A percentile compares a stretch with the other conserved stretches of the same genome.
Conservation (phyloP, 2,888 invertebrate genomes). For the Hanleya hanleyi region DNA sequence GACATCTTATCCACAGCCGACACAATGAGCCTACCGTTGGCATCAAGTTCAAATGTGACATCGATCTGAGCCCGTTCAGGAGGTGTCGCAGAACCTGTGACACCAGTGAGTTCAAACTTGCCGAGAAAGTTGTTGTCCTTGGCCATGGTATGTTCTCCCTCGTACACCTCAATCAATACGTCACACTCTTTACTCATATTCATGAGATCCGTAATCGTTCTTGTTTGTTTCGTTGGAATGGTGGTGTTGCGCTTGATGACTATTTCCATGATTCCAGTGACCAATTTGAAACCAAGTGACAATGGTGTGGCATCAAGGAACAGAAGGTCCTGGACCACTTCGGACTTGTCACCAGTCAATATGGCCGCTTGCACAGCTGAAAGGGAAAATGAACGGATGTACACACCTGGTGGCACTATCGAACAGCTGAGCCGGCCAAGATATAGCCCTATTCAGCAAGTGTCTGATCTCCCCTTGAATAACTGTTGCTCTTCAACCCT, state of each 20-base stretch:
- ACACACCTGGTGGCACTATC: too few species aligned
- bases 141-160: constrained; percentile 74
- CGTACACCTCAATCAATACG: constrained; percentile 72
- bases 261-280: constrained; percentile 95
- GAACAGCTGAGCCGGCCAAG: too few species aligned
- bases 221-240: constrained; percentile 97
- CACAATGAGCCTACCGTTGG: constrained; percentile 94
- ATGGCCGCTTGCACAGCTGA: constrained; percentile 96
- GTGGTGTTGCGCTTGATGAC: constrained; percentile 98
- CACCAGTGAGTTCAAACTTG: constrained; percentile 96
- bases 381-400: too few species aligned
- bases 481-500: too few species aligned
- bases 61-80: constrained; percentile 85
- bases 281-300: constrained; percentile 92
- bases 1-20: constrained; percentile 89
- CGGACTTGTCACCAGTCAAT: constrained; percentile 73
- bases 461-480: too few species aligned
- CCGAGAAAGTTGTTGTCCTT: constrained; percentile 84
- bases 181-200: constrained; percentile 98
- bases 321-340: constrained; percentile 73
- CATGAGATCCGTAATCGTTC: constrained; percentile 97
- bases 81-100: constrained; percentile 96
- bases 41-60: constrained; percentile 78
- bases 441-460: too few species aligned
- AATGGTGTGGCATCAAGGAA: constrained; percentile 76